Evolutionary conservation across 1,140 invertebrate species (phyloP).

Genomic region (Psix sp.): DNA sequence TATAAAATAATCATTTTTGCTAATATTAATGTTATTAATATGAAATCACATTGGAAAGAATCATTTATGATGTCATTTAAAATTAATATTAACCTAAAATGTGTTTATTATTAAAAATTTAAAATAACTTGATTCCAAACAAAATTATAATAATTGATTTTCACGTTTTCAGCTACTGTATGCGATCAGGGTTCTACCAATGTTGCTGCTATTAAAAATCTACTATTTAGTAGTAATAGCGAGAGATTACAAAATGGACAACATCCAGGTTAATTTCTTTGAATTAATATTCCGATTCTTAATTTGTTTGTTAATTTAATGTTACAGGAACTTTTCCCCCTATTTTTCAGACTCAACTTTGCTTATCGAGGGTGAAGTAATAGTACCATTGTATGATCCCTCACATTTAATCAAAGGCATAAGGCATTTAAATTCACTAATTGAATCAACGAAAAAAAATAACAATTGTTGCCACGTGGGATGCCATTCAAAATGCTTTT

Average conservation of each 20-base stretch:
- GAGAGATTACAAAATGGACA: background rate
- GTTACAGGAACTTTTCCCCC: background rate
- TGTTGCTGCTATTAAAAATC: conserved; percentile 17
- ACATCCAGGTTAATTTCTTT: background rate
- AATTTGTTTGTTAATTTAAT: too few species aligned
- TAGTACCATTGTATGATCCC: conserved; percentile 26
- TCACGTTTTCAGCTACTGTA: conserved; percentile 14
- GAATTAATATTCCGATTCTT: background rate
- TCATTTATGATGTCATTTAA: background rate
- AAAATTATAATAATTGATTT: too few species aligned
- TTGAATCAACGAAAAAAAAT: background rate
- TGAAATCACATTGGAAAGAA: background rate
- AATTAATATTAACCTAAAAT: background rate
- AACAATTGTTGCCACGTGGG: conserved; percentile 7
- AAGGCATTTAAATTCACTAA: conserved; percentile 26
- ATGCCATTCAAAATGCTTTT: background rate
- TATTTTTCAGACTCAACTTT: conserved; percentile 12
- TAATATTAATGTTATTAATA: too few species aligned
- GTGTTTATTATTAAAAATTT: too few species aligned
- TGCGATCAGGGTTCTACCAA: conserved; percentile 39
- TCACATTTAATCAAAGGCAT: conserved; percentile 34
- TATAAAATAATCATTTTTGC: too few species aligned
- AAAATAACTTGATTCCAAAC: too few species aligned
- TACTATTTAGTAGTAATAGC: background rate
- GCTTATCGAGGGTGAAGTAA: conserved; percentile 10